phyloP scores from a whole-genome alignment of 2,113 vertebrate species.

The Calonectris borealis region DNA sequence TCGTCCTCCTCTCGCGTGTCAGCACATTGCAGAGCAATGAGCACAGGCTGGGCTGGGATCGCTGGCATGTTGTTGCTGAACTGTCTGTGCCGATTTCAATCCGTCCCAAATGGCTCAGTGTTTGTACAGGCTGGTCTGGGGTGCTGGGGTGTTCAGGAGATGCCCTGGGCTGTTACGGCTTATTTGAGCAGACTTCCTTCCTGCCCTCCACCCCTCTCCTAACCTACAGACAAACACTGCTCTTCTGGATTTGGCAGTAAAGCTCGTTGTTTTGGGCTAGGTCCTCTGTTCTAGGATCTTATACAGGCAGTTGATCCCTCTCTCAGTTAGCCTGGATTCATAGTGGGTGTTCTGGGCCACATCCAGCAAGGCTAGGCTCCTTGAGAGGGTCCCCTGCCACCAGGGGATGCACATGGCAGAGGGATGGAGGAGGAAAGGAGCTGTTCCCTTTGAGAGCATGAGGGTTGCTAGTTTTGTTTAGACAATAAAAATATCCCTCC shows the following conservation, averaged over 20 bases:
- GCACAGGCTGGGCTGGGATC: not conserved
- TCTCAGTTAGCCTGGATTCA: not conserved
- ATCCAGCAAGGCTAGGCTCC: not conserved
- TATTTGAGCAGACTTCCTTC: not conserved
- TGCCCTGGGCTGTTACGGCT: not conserved
- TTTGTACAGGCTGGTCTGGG: not conserved
- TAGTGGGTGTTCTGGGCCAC: not conserved
- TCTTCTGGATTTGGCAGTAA: not conserved
- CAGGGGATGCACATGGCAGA: not conserved
- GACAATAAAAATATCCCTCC: not conserved
- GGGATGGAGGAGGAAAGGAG: not conserved
- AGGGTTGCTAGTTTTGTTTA: not conserved
- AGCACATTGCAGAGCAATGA: conserved; percentile 10
- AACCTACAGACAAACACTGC: not conserved
- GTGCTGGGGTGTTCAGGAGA: not conserved
- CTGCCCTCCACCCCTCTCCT: not conserved
- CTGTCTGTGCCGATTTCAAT: not conserved
- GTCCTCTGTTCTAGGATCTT: not conserved
- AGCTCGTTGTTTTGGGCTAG: not conserved
- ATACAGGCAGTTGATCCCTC: not conserved
- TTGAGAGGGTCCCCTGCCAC: not conserved
- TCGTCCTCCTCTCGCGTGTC: not conserved
- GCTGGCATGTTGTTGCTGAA: not conserved
- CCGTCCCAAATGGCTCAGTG: not conserved
- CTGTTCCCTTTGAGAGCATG: not conserved